phyloP scores from a whole-genome alignment of 2,888 invertebrate genomes.

The Aphrophora alni region DNA sequence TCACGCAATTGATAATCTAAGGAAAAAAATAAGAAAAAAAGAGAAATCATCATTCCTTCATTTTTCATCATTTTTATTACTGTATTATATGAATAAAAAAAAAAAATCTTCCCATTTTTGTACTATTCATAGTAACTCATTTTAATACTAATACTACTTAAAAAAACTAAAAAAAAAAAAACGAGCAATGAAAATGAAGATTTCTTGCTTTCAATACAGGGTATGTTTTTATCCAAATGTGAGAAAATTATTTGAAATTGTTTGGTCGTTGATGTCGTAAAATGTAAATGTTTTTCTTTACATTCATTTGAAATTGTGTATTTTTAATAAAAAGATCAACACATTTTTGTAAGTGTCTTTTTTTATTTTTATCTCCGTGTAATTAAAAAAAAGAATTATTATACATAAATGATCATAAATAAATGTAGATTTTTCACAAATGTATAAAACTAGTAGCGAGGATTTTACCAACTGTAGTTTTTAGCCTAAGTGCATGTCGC shows the following conservation, averaged over 20 bases:
- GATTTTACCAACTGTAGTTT: conserved; percentile 27
- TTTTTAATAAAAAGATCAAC: conserved; percentile 38
- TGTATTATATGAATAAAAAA: background rate
- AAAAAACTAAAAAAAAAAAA: conserved; percentile 44
- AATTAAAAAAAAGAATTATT: conserved; percentile 36
- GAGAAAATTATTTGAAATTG: conserved; percentile 40
- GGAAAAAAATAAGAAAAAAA: background rate
- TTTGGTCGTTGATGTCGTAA: conserved; percentile 39
- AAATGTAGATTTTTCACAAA: conserved; percentile 42
- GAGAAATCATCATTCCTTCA: background rate
- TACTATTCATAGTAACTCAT: conserved; percentile 37
- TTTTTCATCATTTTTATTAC: background rate
- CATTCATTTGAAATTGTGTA: conserved; percentile 35
- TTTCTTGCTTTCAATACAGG: conserved; percentile 51
- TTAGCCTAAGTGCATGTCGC: conserved; percentile 33
- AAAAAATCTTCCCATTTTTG: conserved; percentile 29
- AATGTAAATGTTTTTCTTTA: conserved; percentile 36
- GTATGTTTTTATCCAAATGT: conserved; percentile 50
- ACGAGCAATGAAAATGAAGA: conserved; percentile 21
- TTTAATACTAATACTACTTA: conserved; percentile 42
- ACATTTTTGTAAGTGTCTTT: conserved; percentile 39
- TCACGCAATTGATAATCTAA: conserved; percentile 2
- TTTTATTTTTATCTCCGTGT: conserved; percentile 39
- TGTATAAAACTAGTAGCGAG: conserved; percentile 34
- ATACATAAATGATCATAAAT: conserved; percentile 39